Conservation (phyloP, 2,113 vertebrate species). For the Cinclus mexicanus region DNA sequence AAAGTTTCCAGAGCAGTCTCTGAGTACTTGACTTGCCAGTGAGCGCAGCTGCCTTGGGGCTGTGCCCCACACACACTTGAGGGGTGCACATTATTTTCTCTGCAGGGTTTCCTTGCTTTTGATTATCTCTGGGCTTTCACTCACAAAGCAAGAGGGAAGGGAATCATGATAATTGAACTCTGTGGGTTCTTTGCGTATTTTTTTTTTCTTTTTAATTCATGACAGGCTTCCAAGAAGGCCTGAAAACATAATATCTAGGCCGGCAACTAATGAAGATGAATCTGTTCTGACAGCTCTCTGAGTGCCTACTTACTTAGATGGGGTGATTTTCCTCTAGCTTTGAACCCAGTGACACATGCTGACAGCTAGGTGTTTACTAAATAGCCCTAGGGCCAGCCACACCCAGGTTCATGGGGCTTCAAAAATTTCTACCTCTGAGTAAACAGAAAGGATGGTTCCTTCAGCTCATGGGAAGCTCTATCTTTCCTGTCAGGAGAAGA, state of each 20-base stretch:
- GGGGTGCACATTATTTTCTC: not conserved
- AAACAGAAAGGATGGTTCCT: not conserved
- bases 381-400: not conserved
- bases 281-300: not conserved
- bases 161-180: not conserved
- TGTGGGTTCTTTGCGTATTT: not conserved
- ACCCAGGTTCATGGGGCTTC: not conserved
- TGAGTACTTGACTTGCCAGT: not conserved
- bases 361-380: not conserved
- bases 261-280: not conserved
- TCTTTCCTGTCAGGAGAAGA: not conserved
- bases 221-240: not conserved
- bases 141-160: not conserved
- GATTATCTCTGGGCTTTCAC: not conserved
- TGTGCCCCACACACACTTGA: not conserved
- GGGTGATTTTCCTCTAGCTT: not conserved
- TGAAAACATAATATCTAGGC: not conserved
- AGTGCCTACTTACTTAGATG: not conserved
- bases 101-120: not conserved
- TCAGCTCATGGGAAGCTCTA: not conserved
- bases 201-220: not conserved
- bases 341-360: not conserved
- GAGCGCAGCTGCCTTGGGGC: accelerated
- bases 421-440: not conserved
- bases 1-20: not conserved